Base-by-base conservation (phyloP, 2,113 vertebrate species). In the Mirounga angustirostris region DNA sequence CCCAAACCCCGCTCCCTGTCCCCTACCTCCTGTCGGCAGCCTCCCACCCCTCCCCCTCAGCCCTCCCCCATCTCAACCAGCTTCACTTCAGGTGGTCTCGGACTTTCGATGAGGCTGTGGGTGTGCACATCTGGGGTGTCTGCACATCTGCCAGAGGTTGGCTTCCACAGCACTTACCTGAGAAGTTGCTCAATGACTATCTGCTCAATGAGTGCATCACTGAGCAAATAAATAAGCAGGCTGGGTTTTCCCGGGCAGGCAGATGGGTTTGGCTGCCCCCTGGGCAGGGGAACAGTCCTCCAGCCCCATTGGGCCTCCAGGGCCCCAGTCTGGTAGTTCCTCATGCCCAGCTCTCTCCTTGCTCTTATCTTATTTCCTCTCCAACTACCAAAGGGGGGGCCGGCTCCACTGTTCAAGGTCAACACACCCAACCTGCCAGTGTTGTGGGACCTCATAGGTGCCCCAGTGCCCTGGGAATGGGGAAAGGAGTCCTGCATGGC, bases 311-410 rank as follows among this genome's bases (percentile, higher is more conserved):
- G 67, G 54, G 71, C 65, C 52, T 30, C 46, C 71, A 11, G 50
- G 56, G 40, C 30, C 92, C 69, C 22, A 5, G 15, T 14, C 58
- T 54, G 74, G 58, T 18, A 67, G 89, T 95, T 96, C 95, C 94
- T 97, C 59, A 79, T 59, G 46, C 78, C 24, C n/a, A 40, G 73
- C 76, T 94, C 87, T 65, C n/a, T 43, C 56, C 40, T 21, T 6
- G 6, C n/a, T 71, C 94, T 97, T 97, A 98, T 97, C 96, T 97
- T 52, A 96, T 89, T 96, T 98, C 96, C 96, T 96, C 33, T 92
- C 81, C 67, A 28, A 4, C 63, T 63, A 21, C 50, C 54, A 61
- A 54, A 80, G 84, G 2, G 89, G 79, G 24, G 65, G 59, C 61
- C 0, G 7, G 63, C 30, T 63, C 14, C 67, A 54, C 5, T 26